Evolutionary conservation across 2,888 invertebrate species (phyloP), one percentile per base, ranked within the genome.

Genomic region (Dilophus febrilis): DNA sequence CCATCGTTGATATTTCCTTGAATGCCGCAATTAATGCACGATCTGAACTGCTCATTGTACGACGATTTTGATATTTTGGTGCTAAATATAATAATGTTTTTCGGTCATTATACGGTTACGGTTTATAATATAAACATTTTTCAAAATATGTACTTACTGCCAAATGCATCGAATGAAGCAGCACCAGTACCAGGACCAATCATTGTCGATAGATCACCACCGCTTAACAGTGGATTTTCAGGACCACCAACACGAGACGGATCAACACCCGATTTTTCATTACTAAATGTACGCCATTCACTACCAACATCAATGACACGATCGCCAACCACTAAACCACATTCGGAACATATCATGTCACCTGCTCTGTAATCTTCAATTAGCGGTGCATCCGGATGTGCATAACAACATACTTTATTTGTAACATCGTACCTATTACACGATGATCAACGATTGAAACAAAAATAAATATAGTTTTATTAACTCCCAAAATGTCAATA

Each of bases 281-380:
- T 98, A 55, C 92, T 94, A 64, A 99, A 99, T 43, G 97, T 98
- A 59, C 98, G 74, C 98, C 98, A 99, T 64, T 99, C 98, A 4
- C 97, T 95, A 28, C 98, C 95, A n/a, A 99, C 98, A 65, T 99
- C 98, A 48, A 99, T 94, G 2, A 98, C 92, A 57, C 95, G 91
- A 66, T 99, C 98, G 12, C 98, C 98, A 18, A 99, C 97, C 37
- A 99, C 98, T 43, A 98, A 72, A n/a, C 98, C 98, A 68, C 98
- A 99, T 67, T 94, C 92, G 22, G 95, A 88, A 61, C 98, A 99
- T 53, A 99, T 92, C 74, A 94, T 87, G 67, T 99, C 98, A 28
- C 98, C 98, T 46, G 94, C 94, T 54, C 97, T 74, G 62, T 97
- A 94, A 64, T 99, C 98, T 64, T 99, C 98, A 52, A 99, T 87